Evolutionary conservation across 2,888 invertebrate species (phyloP).

Genomic region (Mesorhabditis spiculigera): DNA sequence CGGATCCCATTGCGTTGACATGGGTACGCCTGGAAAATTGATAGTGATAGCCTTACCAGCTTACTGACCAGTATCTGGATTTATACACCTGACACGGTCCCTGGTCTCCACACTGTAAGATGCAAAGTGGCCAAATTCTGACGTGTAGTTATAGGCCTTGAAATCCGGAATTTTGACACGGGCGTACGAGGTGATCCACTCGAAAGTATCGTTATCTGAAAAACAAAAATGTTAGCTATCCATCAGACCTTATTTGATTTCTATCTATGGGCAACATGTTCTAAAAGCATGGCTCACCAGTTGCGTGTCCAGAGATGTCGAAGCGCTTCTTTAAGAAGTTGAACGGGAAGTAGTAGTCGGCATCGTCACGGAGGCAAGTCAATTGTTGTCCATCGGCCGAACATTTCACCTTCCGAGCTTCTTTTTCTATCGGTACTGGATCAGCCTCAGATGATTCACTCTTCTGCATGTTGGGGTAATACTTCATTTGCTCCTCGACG

Average conservation of each 20-base stretch:
- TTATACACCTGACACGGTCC: conserved; percentile 91
- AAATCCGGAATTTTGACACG: conserved; percentile 40
- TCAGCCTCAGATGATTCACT: no score
- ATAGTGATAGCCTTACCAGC: neutral
- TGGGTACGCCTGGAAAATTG: conserved; percentile 70
- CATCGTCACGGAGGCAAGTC: conserved; percentile 35
- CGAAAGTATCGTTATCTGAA: conserved; percentile 35
- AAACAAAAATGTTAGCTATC: neutral
- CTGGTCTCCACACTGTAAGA: conserved; percentile 95
- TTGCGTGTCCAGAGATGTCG: conserved; percentile 41
- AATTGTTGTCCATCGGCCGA: conserved; percentile 26
- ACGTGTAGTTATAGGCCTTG: conserved; percentile 74
- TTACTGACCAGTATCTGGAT: conserved; percentile 75
- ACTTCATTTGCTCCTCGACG: no score
- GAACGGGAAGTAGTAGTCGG: conserved; percentile 49
- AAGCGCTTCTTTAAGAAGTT: conserved; percentile 43
- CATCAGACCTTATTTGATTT: neutral
- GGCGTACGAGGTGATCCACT: conserved; percentile 47
- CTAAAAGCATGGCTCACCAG: conserved; percentile 19
- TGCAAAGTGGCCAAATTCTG: conserved; percentile 92
- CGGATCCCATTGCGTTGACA: conserved; percentile 94
- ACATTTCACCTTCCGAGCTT: conserved; percentile 11
- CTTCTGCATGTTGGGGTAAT: no score
- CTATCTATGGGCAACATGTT: neutral
- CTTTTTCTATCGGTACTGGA: no score